phyloP scores from a whole-genome alignment of 2,888 invertebrate genomes.

The Caenorhabditis sp. region DNA sequence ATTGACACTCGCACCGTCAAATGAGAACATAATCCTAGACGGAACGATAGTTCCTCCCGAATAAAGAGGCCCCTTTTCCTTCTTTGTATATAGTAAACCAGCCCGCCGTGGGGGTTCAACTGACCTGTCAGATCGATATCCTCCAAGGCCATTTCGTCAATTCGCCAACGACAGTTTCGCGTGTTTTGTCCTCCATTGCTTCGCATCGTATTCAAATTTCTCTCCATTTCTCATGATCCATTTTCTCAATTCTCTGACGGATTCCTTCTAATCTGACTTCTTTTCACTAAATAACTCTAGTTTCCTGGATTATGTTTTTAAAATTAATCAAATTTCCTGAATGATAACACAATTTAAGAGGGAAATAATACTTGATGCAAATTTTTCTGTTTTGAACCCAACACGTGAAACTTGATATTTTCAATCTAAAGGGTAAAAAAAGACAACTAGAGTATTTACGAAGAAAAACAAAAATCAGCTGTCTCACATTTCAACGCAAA shows the following conservation, averaged over 20 bases:
- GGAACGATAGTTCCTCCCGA: constrained; percentile 19
- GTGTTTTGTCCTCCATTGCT: constrained; percentile 55
- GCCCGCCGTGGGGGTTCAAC: constrained; percentile 32
- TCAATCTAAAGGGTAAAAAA: background rate
- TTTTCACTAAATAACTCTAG: background rate
- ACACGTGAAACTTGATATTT: background rate
- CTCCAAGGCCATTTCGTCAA: constrained; percentile 63
- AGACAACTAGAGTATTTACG: background rate
- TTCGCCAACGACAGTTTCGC: constrained; percentile 44
- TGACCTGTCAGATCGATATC: constrained; percentile 63
- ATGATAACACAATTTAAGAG: background rate
- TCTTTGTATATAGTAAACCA: constrained; percentile 41
- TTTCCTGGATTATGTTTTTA: background rate
- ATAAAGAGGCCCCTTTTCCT: constrained; percentile 21
- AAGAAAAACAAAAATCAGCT: background rate
- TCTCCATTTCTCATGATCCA: constrained; percentile 9
- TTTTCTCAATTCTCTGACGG: background rate
- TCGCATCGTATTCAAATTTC: constrained; percentile 58
- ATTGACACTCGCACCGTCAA: constrained; percentile 19
- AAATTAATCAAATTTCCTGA: background rate
- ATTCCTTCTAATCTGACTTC: background rate
- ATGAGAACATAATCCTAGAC: constrained; percentile 25
- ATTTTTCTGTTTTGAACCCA: background rate
- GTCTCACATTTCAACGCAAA: too few species aligned
- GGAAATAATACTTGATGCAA: too few species aligned